A percentile compares a stretch with the other conserved stretches of the same genome.
phyloP scores from a whole-genome alignment of 2,797 vertebrate genomes.

The Zenarchopterus dispar region DNA sequence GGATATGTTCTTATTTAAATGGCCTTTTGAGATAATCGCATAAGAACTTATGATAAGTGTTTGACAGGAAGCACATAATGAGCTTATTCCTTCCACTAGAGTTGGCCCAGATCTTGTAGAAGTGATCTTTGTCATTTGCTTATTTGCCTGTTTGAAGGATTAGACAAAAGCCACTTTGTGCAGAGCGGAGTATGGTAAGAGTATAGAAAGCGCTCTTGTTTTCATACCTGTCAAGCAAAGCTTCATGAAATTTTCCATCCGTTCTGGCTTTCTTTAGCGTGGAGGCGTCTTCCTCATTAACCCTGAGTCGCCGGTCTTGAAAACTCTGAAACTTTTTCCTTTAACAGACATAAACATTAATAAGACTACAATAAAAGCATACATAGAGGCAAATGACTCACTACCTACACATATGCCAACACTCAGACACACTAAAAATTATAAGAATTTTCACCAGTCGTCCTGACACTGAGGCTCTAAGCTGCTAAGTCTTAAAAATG shows the following conservation, averaged over 20 bases:
- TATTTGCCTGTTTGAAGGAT: too few relatives aligned
- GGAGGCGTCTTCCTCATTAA: slow-evolving; percentile 89
- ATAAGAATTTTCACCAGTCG: background rate
- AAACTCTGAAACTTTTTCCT: slow-evolving; percentile 99
- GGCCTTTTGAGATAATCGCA: too few relatives aligned
- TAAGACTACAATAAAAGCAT: background rate
- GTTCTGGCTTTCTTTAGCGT: slow-evolving; percentile 89
- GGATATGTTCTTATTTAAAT: too few relatives aligned
- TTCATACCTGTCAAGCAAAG: slow-evolving; percentile 91
- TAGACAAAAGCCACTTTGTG: too few relatives aligned
- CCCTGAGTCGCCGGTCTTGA: slow-evolving; percentile 92
- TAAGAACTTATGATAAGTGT: background rate
- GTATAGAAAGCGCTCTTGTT: background rate
- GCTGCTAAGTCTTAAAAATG: slow-evolving; percentile 8
- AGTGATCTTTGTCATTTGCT: too few relatives aligned
- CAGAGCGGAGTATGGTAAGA: background rate
- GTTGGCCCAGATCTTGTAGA: too few relatives aligned
- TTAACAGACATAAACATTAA: slow-evolving; percentile 42
- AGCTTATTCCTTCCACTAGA: too few relatives aligned
- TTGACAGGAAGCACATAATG: background rate
- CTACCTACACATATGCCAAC: too few relatives aligned
- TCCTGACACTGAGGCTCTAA: slow-evolving; percentile 4
- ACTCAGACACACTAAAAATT: too few relatives aligned
- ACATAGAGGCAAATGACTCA: background rate
- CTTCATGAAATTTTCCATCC: slow-evolving; percentile 94